Evolutionary conservation across 37 sponge, comb jelly and placozoan species (phyloP).

Genomic region (Mnemiopsis leidyi): DNA sequence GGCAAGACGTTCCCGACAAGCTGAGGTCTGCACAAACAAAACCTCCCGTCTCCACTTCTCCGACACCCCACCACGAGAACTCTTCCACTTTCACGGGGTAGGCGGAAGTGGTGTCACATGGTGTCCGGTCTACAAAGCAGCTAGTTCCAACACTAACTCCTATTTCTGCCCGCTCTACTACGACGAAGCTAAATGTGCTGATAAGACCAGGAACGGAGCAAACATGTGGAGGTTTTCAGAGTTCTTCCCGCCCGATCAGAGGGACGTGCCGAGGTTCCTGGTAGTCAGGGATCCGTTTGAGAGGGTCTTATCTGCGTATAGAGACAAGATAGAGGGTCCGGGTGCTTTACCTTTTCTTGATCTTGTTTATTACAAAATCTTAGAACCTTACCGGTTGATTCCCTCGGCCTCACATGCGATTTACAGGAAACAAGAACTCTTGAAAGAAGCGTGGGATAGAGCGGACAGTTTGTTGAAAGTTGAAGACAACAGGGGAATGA

Average conservation of each 20-base stretch:
- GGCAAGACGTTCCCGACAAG: neutral
- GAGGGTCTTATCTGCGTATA: neutral
- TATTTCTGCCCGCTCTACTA: conserved; percentile 5
- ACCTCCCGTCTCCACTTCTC: neutral
- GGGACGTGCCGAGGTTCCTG: neutral
- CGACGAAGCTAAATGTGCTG: neutral
- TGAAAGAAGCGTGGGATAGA: neutral
- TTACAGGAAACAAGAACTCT: neutral
- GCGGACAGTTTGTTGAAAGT: neutral
- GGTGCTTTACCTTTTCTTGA: neutral
- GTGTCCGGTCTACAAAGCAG: conserved; percentile 18
- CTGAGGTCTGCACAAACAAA: neutral
- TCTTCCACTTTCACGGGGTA: neutral
- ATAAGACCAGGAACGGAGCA: conserved; percentile 9
- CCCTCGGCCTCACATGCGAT: neutral
- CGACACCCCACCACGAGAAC: neutral
- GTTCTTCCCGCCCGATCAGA: neutral
- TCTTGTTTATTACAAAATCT: neutral
- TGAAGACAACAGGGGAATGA: neutral
- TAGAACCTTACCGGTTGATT: neutral
- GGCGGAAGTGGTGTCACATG: neutral
- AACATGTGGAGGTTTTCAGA: neutral
- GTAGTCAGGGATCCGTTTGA: neutral
- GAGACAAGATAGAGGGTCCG: conserved; percentile 10
- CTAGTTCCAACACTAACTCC: conserved; percentile 18